Evolutionary conservation across 2,113 vertebrate species (phyloP), one percentile per base, ranked within the genome.

Genomic region (Setophaga kirtlandii): DNA sequence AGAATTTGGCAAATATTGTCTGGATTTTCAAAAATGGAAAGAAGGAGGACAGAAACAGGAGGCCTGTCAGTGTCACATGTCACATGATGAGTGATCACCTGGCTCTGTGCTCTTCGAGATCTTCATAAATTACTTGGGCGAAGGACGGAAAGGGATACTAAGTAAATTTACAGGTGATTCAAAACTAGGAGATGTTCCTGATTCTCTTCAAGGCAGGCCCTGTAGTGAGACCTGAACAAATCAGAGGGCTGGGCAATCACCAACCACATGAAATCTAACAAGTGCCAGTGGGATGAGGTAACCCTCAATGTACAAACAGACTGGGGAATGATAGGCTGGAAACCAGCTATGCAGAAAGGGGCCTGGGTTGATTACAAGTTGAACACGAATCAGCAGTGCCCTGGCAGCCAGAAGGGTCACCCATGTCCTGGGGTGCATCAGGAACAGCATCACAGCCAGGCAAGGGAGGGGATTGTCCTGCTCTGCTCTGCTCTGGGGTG

Each of bases 361-460:
- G 8, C 7, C 23, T 23, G 41, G 6, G 22, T 2, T 0, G 0
- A 3, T 18, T 15, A 3, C 9, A 28, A 55, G 17, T 1, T 27
- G 28, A 64, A 28, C 1, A 3, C 1, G 9, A 28, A 3, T 0
- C 23, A 55, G 41, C 5, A 55, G 28, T 23, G 28, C 41, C 23
- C 4, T 56, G 50, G 28, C 15, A 41, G 28, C 50, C n/a, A 56
- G 59, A 11, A 74, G 22, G 28, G 49, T 2, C 28, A 46, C 1
- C 2, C 0, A 0, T 49, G 28, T 41, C 19, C 30, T 47, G 41
- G 12, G 9, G 23, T 0, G 14, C 59, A n/a, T 30, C n/a, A 47
- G 50, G 50, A 19, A 12, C 41, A 56, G 10, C 50, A 65, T 41
- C 12, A 2, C 49, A n/a, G 23, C 23, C 0, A 0, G 42, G 50